Base-by-base conservation (phyloP, 37 sponge, comb jelly and placozoan species). In the Beroe forskalii region DNA sequence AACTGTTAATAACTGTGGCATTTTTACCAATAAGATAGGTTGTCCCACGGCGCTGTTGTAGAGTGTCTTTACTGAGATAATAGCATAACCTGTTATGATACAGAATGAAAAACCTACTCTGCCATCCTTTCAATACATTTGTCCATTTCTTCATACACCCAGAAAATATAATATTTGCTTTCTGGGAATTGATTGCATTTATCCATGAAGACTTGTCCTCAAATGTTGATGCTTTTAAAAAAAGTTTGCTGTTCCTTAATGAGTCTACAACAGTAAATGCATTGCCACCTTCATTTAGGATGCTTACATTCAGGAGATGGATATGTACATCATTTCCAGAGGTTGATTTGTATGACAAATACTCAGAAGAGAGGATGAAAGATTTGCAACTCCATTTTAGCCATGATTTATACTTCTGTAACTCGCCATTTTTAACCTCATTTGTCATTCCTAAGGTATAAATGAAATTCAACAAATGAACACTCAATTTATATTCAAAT, bases 61-160 rank as follows among this genome's bases (percentile, higher is more conserved):
- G 38, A 30, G 40, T 25, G 3, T 40, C 44, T 38, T 44, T 38
- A 3, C 35, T 43, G 1, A 80, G 86, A 27, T 80, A 80, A 25
- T 80, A 80, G 86, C 86, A 80, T 41, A 80, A 27, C 55, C 86
- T 80, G 40, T 38, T 27, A 80, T 80, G 28, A 25, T 44, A 80
- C 1, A 80, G 40, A 25, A 80, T 80, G 48, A 40, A 39, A 25
- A n/a, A 80, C 42, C 86, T 80, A 20, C 19, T 35, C 27, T 80
- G 86, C 86, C 86, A 80, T 6, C 86, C 86, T 25, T 80, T 80
- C 8, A 80, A 35, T 0, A 80, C 44, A 80, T 80, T 80, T 42
- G 86, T 80, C 86, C 86, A 80, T 48, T 80, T 80, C 42, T 41
- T 23, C 55, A 42, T n/a, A 4, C 24, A 41, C 1, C 86, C 86